Conservation (phyloP, 2,888 invertebrate genomes). For the Acanthococcus lagerstroemiae region DNA sequence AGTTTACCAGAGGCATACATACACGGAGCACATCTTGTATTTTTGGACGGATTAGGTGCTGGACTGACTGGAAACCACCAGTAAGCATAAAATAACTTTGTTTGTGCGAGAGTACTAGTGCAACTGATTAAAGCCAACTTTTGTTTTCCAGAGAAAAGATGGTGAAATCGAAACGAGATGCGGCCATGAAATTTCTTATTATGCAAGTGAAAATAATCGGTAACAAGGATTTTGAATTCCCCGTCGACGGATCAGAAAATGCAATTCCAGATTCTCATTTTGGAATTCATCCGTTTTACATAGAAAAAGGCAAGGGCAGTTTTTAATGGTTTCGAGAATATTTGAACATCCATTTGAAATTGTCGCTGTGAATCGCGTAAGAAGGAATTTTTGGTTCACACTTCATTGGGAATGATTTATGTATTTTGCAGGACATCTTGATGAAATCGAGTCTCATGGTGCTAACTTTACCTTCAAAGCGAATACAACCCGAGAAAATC, state of each 20-base stretch:
- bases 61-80: conserved; percentile 51
- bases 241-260: not conserved
- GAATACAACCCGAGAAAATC: conserved; percentile 70
- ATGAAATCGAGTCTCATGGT: not conserved
- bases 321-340: no score
- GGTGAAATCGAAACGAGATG: conserved; percentile 42
- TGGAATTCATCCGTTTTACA: conserved; percentile 69
- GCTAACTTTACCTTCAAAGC: conserved; percentile 59
- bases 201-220: conserved; percentile 38
- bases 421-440: conserved; percentile 14
- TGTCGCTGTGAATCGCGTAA: no score
- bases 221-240: not conserved
- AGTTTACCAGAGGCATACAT: conserved; percentile 58
- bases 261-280: conserved; percentile 44
- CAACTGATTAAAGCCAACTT: no score
- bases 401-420: no score
- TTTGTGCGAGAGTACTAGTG: no score
- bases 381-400: not conserved
- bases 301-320: conserved; percentile 53
- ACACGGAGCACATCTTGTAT: conserved; percentile 84
- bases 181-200: conserved; percentile 50
- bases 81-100: conserved; percentile 3
- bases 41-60: conserved; percentile 84
- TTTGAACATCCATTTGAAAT: not conserved
- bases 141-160: conserved; percentile 39